A percentile compares a stretch with the other conserved stretches of the same genome.
These are phyloP conservation scores for Madoqua kirkii DNA, from an alignment of 2,113 vertebrate species.

Conservation along the genomic window DNA sequence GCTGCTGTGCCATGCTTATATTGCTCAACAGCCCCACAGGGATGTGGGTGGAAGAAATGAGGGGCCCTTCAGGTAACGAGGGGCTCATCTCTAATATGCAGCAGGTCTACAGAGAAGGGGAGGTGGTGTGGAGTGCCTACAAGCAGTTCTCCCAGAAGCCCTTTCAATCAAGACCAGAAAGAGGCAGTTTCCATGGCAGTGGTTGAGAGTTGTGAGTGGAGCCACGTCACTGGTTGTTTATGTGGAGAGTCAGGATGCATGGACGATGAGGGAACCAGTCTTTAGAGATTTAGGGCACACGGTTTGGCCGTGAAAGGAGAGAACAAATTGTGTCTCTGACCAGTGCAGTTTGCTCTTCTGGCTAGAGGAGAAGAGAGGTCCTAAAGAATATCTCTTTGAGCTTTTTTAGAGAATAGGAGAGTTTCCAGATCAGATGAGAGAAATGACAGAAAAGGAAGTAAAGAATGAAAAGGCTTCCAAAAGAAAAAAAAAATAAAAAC, in stretches of 20 bases:
- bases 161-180: conserved; percentile 6
- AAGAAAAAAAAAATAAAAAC: background rate
- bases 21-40: background rate
- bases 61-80: background rate
- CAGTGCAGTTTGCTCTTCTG: background rate
- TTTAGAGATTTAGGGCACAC: background rate
- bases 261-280: background rate
- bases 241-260: background rate
- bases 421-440: background rate
- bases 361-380: background rate
- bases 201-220: background rate
- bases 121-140: background rate
- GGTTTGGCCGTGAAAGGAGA: background rate
- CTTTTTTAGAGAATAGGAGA: background rate
- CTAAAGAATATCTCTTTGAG: background rate
- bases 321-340: background rate
- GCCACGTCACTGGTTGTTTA: background rate
- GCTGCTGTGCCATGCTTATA: background rate
- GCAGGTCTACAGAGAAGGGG: background rate
- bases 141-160: background rate
- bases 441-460: background rate
- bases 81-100: background rate
- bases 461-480: background rate
- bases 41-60: background rate
- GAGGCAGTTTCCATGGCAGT: background rate